These are phyloP conservation scores for Tricholaema leucomelas DNA, from an alignment of 2,113 vertebrate species.

Conservation along the genomic window DNA sequence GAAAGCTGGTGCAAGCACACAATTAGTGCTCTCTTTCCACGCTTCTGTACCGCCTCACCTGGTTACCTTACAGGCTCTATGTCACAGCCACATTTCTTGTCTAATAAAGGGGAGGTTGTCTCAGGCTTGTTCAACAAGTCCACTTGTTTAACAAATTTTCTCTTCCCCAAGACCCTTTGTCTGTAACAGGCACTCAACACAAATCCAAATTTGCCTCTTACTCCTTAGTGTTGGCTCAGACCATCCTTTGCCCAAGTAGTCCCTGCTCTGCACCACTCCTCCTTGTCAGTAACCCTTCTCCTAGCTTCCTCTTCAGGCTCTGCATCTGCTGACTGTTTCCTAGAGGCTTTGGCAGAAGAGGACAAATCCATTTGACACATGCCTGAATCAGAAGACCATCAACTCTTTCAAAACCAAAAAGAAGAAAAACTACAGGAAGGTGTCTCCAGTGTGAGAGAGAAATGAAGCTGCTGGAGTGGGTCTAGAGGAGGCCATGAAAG, in stretches of 20 bases:
- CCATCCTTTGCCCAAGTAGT: neutral
- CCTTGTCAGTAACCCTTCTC: neutral
- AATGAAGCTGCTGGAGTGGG: too few relatives aligned
- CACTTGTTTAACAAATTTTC: neutral
- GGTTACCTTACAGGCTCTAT: neutral
- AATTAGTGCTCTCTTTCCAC: neutral
- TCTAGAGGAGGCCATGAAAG: too few relatives aligned
- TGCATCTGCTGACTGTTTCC: neutral
- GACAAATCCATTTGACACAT: neutral
- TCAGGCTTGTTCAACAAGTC: neutral
- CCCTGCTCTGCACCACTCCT: neutral
- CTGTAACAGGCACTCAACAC: neutral
- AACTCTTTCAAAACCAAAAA: neutral
- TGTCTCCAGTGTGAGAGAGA: too few relatives aligned
- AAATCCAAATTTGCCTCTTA: neutral
- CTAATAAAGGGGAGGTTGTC: neutral
- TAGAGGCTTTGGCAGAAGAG: neutral
- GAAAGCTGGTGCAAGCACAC: neutral
- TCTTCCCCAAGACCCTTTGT: neutral
- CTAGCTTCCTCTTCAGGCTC: neutral
- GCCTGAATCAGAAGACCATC: neutral
- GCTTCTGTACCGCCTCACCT: neutral
- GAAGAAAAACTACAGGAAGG: neutral
- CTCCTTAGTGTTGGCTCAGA: neutral
- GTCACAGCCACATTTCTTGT: neutral